Evolutionary conservation across 1,140 invertebrate species (phyloP).

Genomic region (Geopemphigus sp.): DNA sequence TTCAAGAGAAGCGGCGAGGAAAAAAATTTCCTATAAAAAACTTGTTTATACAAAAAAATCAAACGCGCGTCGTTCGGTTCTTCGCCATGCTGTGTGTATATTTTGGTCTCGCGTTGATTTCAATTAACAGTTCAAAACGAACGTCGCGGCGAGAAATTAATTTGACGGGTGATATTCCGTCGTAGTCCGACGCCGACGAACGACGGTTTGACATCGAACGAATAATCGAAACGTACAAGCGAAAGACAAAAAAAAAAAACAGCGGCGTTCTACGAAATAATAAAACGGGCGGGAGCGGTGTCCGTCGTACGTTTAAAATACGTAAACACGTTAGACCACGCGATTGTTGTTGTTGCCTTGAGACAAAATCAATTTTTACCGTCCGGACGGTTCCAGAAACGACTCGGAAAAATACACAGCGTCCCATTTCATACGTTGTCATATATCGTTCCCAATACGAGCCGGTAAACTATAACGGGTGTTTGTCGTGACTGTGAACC

Average conservation of each 20-base stretch:
- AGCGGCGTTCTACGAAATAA: too few relatives aligned
- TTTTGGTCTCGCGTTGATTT: background rate
- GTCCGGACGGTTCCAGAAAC: too few relatives aligned
- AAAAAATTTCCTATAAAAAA: background rate
- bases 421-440: too few relatives aligned
- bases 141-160: background rate
- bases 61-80: background rate
- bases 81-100: background rate
- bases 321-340: too few relatives aligned
- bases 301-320: too few relatives aligned
- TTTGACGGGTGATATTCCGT: background rate
- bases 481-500: background rate
- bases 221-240: too few relatives aligned
- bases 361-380: too few relatives aligned
- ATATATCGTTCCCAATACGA: background rate
- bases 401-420: too few relatives aligned
- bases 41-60: background rate
- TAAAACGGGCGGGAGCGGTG: too few relatives aligned
- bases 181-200: background rate
- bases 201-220: background rate
- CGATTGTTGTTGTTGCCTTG: too few relatives aligned
- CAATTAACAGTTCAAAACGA: conserved; percentile 12
- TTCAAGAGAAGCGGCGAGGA: background rate
- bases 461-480: background rate
- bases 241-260: too few relatives aligned